phyloP scores from a whole-genome alignment of 2,797 vertebrate species.

The Euthynnus affinis region DNA sequence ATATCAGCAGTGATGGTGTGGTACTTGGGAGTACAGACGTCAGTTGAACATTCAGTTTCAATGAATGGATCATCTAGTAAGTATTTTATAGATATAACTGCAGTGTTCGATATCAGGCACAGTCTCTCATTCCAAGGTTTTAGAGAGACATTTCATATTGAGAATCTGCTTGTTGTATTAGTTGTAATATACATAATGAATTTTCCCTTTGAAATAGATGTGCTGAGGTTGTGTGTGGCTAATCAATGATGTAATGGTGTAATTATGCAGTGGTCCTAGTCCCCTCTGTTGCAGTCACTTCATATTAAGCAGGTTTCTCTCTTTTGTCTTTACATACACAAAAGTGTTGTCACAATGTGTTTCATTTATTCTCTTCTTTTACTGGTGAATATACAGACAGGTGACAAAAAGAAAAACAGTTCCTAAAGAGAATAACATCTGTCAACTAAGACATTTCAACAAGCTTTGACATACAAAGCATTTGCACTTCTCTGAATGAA shows the following conservation, averaged over 20 bases:
- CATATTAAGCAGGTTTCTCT: slow-evolving; percentile 54
- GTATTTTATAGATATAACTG: not conserved
- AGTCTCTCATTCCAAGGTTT: not conserved
- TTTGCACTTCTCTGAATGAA: not conserved
- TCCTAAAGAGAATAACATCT: not conserved
- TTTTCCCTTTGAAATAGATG: slow-evolving; percentile 5
- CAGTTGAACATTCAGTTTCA: no score
- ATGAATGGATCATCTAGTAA: not conserved
- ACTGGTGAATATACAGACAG: no score
- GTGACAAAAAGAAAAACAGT: no score
- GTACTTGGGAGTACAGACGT: not conserved
- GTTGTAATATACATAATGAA: not conserved
- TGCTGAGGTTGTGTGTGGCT: slow-evolving; percentile 41
- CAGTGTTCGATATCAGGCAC: not conserved
- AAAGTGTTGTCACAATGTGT: not conserved
- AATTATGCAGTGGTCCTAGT: slow-evolving; percentile 33
- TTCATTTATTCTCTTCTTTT: slow-evolving; percentile 4
- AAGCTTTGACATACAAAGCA: not conserved
- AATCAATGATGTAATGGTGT: slow-evolving; percentile 56
- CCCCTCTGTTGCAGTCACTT: slow-evolving; percentile 52
- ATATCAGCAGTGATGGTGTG: not conserved
- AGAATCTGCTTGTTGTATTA: not conserved
- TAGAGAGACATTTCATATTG: not conserved
- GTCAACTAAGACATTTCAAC: not conserved
- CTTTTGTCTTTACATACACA: slow-evolving; percentile 7